Evolutionary conservation across 1,140 invertebrate species (phyloP), one percentile per base, ranked within the genome.

Genomic region (Diorhabda sublineata): DNA sequence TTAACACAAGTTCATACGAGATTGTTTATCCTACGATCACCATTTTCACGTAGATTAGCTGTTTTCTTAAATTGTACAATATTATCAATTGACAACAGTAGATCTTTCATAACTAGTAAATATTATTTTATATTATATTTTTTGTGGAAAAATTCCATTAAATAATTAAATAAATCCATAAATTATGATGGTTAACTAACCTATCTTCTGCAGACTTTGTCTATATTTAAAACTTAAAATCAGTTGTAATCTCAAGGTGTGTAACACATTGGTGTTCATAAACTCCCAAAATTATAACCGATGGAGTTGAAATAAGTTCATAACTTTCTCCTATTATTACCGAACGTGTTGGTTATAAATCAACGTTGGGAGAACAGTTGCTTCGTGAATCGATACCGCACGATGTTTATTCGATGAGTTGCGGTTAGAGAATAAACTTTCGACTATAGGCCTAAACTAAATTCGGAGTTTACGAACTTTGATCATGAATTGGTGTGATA

Each of bases 311-410:
- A 52, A 52, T 52, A 52, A 52, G 45, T 52, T 52, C 8, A 52
- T 52, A 52, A 52, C 45, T 52, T 52, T 52, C 45, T 52, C 45
- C 45, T 52, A 52, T 52, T 52, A 52, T 52, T 52, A 52, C 45
- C 45, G 45, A 52, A 52, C 45, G 45, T 52, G 45, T 9, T 52
- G 45, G 45, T 52, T 52, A 52, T 52, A 52, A 52, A 52, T 52
- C 45, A 52, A 52, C 45, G 26, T 52, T 9, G 8, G 45, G 45
- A 52, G 45, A 52, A 52, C 45, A 52, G 45, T 52, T 52, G 45
- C 45, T 52, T 52, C 45, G 8, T 52, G 45, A 52, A 52, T 52
- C 45, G 45, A 52, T 52, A 52, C 45, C 45, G 45, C 45, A 9
- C 45, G 45, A 52, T 52, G 45, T 52, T 52, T 52, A 52, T 52